Base-by-base conservation (phyloP, 2,888 invertebrate genomes). In the Nezara viridula region DNA sequence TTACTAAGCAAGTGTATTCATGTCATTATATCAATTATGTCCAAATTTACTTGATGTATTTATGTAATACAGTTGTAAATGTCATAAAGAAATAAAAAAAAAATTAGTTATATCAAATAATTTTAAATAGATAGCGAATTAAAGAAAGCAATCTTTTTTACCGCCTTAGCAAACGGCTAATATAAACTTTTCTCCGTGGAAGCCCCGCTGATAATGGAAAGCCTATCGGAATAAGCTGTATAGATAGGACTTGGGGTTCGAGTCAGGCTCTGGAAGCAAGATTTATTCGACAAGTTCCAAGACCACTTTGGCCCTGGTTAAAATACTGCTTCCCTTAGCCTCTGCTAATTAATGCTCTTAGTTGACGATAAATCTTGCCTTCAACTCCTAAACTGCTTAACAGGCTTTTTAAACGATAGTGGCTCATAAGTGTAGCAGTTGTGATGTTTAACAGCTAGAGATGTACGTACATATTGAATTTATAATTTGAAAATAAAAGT, bases 341-440 rank as follows among this genome's bases (percentile, higher is more conserved):
- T 60, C 27, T 32, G 1, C 60, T 60, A 60, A 60, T 60, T 60
- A 60, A 60, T 60, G 60, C 27, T 32, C 60, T 60, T 60, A 60
- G 60, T 60, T 32, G 27, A 27, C 60, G 60, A 60, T 60, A 60
- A 27, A 60, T 60, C 60, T 60, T 27, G 27, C 60, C 60, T 60
- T 32, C 16, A 60, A 32, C 27, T 60, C 60, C 16, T 16, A 4
- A 60, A 60, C 60, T 60, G 60, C 60, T 60, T 60, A 60, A 60
- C 60, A 60, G 60, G 60, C 60, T 60, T 60, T 60, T 60, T 27
- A 60, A 60, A 27, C 32, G 60, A 60, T 60, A 27, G 60, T 60
- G 27, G 14, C 27, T 60, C 60, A 60, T 60, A 60, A 60, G 27
- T 5, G 14, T 10, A 10, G 55, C 27, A 60, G 55, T n/a, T 60